Evolutionary conservation across 2,113 vertebrate genomes (phyloP), one percentile per base, ranked within the genome.

Genomic region (Vombatus ursinus): DNA sequence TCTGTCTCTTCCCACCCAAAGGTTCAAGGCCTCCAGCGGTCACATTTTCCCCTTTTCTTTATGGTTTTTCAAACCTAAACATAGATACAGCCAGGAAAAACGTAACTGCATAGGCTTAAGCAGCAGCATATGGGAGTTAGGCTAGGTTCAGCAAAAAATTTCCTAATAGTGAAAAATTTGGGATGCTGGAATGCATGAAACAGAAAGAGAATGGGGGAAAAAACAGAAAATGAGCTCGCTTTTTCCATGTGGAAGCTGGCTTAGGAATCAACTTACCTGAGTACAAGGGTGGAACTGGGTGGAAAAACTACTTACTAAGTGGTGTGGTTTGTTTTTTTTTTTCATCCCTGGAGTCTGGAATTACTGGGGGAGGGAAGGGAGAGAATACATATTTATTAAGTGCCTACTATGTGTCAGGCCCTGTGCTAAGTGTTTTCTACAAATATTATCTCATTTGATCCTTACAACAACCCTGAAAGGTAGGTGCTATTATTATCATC

Each of bases 1-100:
- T 97, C 0, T 1, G 3, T 3, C 0, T 44, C 0, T 4, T 51
- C 23, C 14, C 50, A 8, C 8, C 26, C 31, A 3, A 9, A 93
- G 16, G 0, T 0, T 0, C 0, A 0, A 93, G 94, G 9, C 2
- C 49, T 37, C 37, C 0, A 1, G 90, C 0, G n/a, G 23, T 84
- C 19, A 48, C 25, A 90, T 2, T 50, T 50, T 0, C 26, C 22
- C 28, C n/a, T 31, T 49, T 28, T 24, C n/a, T 31, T n/a, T 90
- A n/a, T 49, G 2, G 49, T 50, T 50, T 90, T 10, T 90, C 49
- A 28, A 49, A 28, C 3, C 90, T 9, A 4, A 48, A 90, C 31
- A 90, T 50, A 90, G 90, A 44, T 16, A 48, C 48, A 48, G 25
- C 11, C 49, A 50, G 90, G 48, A 50, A 47, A 51, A 84, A 23